These are phyloP conservation scores for Cercopithecus petaurista DNA, from an alignment of 2,797 vertebrate genomes.

Conservation along the genomic window DNA sequence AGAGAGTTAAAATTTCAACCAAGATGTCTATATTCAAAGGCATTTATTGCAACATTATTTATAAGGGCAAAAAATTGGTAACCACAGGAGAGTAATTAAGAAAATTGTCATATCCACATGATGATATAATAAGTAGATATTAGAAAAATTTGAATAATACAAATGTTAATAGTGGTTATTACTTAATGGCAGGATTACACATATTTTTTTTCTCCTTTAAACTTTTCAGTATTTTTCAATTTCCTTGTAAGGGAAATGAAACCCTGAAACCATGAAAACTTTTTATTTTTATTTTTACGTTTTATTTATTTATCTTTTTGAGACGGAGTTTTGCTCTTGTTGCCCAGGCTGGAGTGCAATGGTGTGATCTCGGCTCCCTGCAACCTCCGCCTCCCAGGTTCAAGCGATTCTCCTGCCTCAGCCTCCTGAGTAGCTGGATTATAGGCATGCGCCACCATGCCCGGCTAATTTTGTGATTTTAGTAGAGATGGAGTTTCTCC, in stretches of 20 bases:
- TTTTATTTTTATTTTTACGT: too few species aligned
- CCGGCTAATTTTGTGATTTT: too few species aligned
- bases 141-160: background rate
- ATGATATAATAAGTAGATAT: background rate
- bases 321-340: too few species aligned
- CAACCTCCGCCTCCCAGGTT: too few species aligned
- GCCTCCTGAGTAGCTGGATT: too few species aligned
- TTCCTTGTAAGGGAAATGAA: background rate
- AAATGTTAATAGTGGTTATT: background rate
- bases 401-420: too few species aligned
- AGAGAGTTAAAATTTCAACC: background rate
- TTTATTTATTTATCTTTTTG: too few species aligned
- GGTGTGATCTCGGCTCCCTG: too few species aligned
- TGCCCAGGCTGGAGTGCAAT: too few species aligned
- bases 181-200: background rate
- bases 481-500: too few species aligned
- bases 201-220: conserved; percentile 16
- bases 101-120: background rate
- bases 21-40: background rate
- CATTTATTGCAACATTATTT: background rate
- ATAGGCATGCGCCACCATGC: too few species aligned
- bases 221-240: background rate
- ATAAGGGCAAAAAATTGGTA: background rate
- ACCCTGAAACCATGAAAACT: too few species aligned
- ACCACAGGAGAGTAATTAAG: conserved; percentile 1